These are phyloP conservation scores for Enteromius mattozi DNA, from an alignment of 2,797 vertebrate species.

Conservation along the genomic window DNA sequence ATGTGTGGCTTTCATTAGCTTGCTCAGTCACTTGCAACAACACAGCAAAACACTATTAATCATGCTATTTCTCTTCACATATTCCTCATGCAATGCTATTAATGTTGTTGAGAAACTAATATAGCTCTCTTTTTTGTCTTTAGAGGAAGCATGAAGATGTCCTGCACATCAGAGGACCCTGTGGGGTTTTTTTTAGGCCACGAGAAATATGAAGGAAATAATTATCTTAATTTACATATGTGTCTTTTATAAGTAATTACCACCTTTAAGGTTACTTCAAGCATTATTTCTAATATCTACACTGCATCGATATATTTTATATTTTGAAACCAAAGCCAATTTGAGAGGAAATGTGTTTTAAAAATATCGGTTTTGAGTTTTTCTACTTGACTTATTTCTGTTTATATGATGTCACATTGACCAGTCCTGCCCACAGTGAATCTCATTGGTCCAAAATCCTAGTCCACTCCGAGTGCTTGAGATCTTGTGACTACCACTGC, in stretches of 20 bases:
- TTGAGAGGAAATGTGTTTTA: neutral
- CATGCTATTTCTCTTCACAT: neutral
- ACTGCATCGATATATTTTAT: neutral
- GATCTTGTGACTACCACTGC: neutral
- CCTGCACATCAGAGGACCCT: neutral
- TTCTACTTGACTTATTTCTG: neutral
- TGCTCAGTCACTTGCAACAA: neutral
- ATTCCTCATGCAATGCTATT: neutral
- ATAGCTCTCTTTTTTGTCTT: neutral
- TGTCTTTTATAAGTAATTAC: neutral
- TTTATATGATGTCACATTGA: neutral
- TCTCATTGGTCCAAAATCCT: neutral
- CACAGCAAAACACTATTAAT: conserved; percentile 7
- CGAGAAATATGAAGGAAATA: neutral
- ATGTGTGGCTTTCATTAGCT: neutral
- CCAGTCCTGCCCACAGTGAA: neutral
- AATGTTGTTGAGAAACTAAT: neutral
- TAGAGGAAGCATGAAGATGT: conserved; percentile 70
- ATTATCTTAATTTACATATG: neutral
- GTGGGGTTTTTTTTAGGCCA: neutral
- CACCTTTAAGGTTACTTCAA: neutral
- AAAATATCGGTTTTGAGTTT: neutral
- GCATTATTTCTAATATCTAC: neutral
- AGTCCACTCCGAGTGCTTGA: neutral
- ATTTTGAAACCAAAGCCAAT: neutral